Conservation (phyloP, 2,888 invertebrate genomes). For the Hesperia comma region DNA sequence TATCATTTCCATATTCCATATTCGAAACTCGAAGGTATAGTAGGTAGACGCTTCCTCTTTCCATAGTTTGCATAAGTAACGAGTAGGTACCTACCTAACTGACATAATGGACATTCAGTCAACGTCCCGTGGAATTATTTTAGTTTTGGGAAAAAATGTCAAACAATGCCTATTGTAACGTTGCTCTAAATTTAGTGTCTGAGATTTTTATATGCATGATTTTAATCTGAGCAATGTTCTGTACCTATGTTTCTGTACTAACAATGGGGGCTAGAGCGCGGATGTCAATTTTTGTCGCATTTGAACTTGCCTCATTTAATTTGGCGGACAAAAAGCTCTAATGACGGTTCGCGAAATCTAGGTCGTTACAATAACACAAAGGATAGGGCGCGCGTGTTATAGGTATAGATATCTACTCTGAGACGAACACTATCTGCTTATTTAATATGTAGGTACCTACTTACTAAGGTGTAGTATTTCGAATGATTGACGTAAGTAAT, state of each 20-base stretch:
- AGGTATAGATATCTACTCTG: too few relatives aligned
- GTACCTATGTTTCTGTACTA: background rate
- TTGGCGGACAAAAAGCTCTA: conserved; percentile 5
- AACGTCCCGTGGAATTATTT: conserved; percentile 11
- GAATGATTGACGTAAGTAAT: too few relatives aligned
- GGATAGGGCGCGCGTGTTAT: background rate
- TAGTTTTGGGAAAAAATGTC: conserved; percentile 19
- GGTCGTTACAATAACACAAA: conserved; percentile 8
- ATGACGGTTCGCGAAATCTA: conserved; percentile 24
- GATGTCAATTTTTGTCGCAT: background rate
- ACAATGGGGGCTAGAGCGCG: background rate
- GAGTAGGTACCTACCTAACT: too few relatives aligned
- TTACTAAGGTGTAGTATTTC: too few relatives aligned
- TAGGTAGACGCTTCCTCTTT: background rate
- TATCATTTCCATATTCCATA: too few relatives aligned
- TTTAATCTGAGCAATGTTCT: conserved; percentile 11
- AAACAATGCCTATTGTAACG: conserved; percentile 28
- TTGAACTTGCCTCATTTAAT: conserved; percentile 4
- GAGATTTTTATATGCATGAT: conserved; percentile 12
- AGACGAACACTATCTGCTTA: too few relatives aligned
- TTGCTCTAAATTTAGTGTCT: conserved; percentile 1
- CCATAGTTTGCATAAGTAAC: background rate
- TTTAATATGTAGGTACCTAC: too few relatives aligned
- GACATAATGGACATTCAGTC: background rate
- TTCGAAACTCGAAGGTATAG: background rate